Conservation (phyloP, 2,888 invertebrate species). For the Euzetes globulus region DNA sequence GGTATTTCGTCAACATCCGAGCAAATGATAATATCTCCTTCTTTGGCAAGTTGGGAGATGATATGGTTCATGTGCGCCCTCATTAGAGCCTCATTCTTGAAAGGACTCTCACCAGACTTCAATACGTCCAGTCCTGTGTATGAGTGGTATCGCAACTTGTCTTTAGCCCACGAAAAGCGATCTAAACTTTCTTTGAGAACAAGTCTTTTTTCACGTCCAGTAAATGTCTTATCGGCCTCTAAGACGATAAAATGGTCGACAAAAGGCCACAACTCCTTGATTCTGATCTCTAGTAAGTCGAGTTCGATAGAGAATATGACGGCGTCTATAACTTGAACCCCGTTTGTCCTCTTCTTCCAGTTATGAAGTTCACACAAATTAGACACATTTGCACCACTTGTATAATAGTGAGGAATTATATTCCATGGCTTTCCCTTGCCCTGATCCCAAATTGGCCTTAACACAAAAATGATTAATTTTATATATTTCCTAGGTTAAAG, state of each 20-base stretch:
- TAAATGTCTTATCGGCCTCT: slow-evolving; percentile 31
- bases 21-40: slow-evolving; percentile 29
- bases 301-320: slow-evolving; percentile 34
- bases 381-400: not conserved
- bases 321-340: slow-evolving; percentile 24
- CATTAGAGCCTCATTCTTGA: slow-evolving; percentile 28
- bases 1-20: slow-evolving; percentile 33
- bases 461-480: not conserved
- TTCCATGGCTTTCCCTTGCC: not conserved
- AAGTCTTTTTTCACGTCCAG: slow-evolving; percentile 21
- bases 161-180: slow-evolving; percentile 26
- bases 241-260: slow-evolving; percentile 31
- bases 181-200: not conserved
- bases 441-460: slow-evolving; percentile 5
- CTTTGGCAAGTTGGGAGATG: not conserved
- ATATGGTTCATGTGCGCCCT: slow-evolving; percentile 11
- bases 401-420: not conserved
- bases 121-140: not conserved
- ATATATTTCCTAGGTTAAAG: too few relatives aligned
- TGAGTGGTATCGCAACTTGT: not conserved
- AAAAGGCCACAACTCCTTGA: slow-evolving; percentile 30
- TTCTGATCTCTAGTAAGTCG: slow-evolving; percentile 31
- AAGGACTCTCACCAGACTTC: slow-evolving; percentile 18
- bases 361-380: not conserved
- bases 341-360: not conserved